Base-by-base conservation (phyloP, 2,888 invertebrate species). In the Netelia melanura region DNA sequence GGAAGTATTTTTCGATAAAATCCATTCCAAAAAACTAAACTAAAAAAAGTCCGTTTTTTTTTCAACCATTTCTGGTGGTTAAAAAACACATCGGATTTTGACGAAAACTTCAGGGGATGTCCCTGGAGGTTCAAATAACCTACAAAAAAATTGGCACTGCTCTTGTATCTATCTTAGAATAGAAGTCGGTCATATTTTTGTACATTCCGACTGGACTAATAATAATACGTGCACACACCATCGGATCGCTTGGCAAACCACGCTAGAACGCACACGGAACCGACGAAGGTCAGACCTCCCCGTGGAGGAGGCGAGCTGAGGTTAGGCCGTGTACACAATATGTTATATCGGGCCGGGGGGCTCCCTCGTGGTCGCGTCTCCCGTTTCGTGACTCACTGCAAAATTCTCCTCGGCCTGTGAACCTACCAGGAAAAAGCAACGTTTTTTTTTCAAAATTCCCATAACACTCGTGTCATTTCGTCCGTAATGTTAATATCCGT, bases 251-350 rank as follows among this genome's bases (percentile, higher is more conserved):
- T 67, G 56, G 82, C 77, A 72, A 75, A 81, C 67, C 72, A 78
- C 72, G 82, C 23, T 65, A 67, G 65, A 72, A 67, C 82, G 64
- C 79, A 83, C 78, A 83, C 82, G 82, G 82, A 83, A 77, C 82
- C 72, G 48, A 38, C 82, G 77, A 83, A 83, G 82, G 82, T 72
- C 82, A 72, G 77, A 83, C 67, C 65, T 72, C 23, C 48, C 70
- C 71, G 72, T 65, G 79, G 58, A 23, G 58, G 17, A n/a, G 17
- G 21, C 21, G 17, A 58, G 58, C 21, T 58, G 21, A 58, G 17
- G 58, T 58, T 48, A 25, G 65, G 38, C 25, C 30, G n/a, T 23
- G 65, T 65, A 48, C 52, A 52, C 17, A 56, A 10, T 17, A 17
- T 17, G 17, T 17, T 14, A 10, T 10, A 48, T 48, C 48, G 30